Base-by-base conservation (phyloP, 2,113 vertebrate species). In the Procapra przewalskii region DNA sequence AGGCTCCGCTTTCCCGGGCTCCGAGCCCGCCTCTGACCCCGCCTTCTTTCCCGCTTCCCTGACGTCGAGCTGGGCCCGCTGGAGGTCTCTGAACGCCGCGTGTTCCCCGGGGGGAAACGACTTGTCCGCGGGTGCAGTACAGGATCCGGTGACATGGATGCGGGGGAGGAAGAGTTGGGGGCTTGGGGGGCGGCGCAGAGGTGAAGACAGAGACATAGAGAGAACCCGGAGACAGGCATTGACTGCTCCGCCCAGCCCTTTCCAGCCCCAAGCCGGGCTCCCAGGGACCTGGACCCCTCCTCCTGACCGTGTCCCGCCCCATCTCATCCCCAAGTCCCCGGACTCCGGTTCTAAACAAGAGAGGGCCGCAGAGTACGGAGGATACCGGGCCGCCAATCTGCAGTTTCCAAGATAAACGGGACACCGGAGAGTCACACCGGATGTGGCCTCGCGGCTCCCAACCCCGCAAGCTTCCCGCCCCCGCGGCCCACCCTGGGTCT, bases 41-140 rank as follows among this genome's bases (percentile, higher is more conserved):
- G 95, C 95, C 97, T 71, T 48, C 82, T 40, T 82, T 33, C 71
- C 77, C 77, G 87, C 71, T 88, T 57, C 94, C 82, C 91, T 97
- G 98, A 98, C 92, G 92, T 96, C 85, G n/a, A 92, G 75, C 92
- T 29, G 97, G n/a, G 97, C 84, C 71, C 3, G 71, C 92, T 54
- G n/a, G 40, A 93, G 84, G 90, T 89, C 94, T 84, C 97, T 2
- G 84, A 71, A 79, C 40, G 40, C 95, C 5, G 7, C 0, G 75
- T 19, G 55, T 33, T 71, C 87, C 60, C 0, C 8, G 54, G 86
- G 88, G 57, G 86, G 88, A 52, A 80, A 50, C 25, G 1, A 57
- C 71, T 52, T 16, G 27, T 79, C 43, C 16, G 9, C 45, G 16
- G 19, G 88, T 48, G 6, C 36, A 45, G 77, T 7, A 87, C 11